These are phyloP conservation scores for Acrocephalus arundinaceus DNA, from an alignment of 2,113 vertebrate genomes.

Conservation along the genomic window DNA sequence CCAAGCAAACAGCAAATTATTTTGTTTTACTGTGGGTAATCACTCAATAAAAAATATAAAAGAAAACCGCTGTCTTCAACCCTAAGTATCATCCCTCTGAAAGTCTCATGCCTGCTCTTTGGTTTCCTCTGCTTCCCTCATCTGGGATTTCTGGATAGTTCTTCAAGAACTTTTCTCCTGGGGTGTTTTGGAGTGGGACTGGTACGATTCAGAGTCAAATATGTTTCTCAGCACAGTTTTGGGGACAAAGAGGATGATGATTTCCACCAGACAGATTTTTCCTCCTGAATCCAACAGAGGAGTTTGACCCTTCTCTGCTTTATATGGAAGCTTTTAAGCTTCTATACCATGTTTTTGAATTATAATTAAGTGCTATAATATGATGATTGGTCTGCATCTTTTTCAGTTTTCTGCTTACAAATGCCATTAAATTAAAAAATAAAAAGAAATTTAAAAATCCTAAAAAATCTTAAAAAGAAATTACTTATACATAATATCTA, in stretches of 20 bases:
- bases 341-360: neutral
- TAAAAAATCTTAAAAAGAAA: neutral
- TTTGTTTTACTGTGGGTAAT: neutral
- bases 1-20: rapidly evolving
- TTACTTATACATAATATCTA: neutral
- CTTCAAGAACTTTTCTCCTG: neutral
- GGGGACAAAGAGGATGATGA: neutral
- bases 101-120: neutral
- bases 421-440: neutral
- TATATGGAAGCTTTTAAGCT: neutral
- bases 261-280: neutral
- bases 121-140: neutral
- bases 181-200: neutral
- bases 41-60: neutral
- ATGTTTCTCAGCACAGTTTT: neutral
- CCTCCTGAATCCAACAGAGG: neutral
- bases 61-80: neutral
- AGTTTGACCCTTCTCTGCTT: neutral
- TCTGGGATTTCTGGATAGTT: neutral
- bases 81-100: neutral
- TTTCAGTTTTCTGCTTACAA: neutral
- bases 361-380: neutral
- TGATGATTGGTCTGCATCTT: neutral
- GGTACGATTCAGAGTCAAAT: neutral
- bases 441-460: neutral